phyloP scores from a whole-genome alignment of 2,113 vertebrate species.

The Ophiodon elongatus region DNA sequence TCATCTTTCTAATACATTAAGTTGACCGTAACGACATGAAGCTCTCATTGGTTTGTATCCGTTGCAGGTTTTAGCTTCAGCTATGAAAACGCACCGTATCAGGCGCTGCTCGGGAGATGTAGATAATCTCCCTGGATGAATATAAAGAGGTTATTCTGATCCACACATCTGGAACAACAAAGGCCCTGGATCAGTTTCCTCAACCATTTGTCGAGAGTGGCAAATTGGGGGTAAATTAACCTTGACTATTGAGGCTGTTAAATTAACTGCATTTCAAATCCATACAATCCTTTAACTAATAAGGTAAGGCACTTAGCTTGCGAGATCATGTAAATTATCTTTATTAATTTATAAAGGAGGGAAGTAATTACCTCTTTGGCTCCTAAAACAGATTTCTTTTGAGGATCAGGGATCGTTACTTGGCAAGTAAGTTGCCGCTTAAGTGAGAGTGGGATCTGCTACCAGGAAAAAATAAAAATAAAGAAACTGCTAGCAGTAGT shows the following conservation, averaged over 20 bases:
- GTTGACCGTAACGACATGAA: conserved; percentile 8
- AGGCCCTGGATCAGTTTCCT: conserved; percentile 40
- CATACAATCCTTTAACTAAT: neutral
- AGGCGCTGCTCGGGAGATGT: conserved; percentile 11
- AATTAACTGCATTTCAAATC: conserved; percentile 12
- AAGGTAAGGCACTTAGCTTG: neutral
- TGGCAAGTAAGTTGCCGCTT: neutral
- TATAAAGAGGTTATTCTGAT: conserved; percentile 21
- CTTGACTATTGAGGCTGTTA: neutral
- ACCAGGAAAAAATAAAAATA: neutral
- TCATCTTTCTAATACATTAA: neutral
- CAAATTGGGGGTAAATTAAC: conserved; percentile 35
- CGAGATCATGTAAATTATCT: neutral
- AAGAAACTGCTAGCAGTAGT: neutral
- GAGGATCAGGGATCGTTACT: neutral
- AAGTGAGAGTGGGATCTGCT: neutral
- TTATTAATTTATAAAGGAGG: neutral
- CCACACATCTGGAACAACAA: conserved; percentile 55
- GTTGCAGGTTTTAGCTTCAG: conserved; percentile 21
- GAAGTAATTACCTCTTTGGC: neutral
- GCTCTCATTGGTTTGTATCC: conserved; percentile 4
- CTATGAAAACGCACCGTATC: conserved; percentile 4
- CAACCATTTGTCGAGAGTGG: neutral
- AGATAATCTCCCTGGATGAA: conserved; percentile 50
- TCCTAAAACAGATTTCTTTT: neutral